Evolutionary conservation across 2,113 vertebrate species (phyloP), one percentile per base, ranked within the genome.

Genomic region (Bostrychus sinensis): DNA sequence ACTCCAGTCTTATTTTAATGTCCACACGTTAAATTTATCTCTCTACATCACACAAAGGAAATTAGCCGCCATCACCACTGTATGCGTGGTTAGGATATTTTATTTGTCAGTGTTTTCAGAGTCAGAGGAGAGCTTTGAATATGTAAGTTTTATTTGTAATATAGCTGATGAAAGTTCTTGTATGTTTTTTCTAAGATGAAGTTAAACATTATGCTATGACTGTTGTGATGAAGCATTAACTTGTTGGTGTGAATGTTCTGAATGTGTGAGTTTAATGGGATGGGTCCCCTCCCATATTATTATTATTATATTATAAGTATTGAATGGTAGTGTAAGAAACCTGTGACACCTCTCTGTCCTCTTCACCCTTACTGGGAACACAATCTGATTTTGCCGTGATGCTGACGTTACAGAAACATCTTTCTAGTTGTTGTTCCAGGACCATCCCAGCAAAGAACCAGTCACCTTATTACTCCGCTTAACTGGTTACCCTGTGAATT

Each of bases 201-300:
- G 62, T 81, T 86, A 76, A 89, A 87, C 77, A 86, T 90, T 82
- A 76, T 84, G 72, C 46, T 50, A 51, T 51, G 68, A 69, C 69
- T 38, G 77, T 87, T 32, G 71, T 88, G 79, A 82, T 89, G 82
- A 89, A 91, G 90, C 92, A 91, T 93, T 91, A 92, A 89, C 70
- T 85, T 41, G 23, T 77, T 28, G 48, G 59, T 66, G 66, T 11
- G 56, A 28, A 56, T 13, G 46, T 66, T 50, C 48, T 42, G 45
- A 48, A 25, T 56, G 5, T 55, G 61, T 54, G 57, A 46, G 45
- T 43, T 54, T 59, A 58, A 57, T 48, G 37, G 72, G 34, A 50
- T 38, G 68, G 7, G 34, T 38, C 43, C 45, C 70, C 56, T 66
- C 69, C 60, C 13, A 37, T 75, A 65, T 81, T 79, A 42, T 48